A percentile compares a stretch with the other conserved stretches of the same genome.
These are phyloP conservation scores for Diceros bicornis DNA, from an alignment of 2,797 vertebrate genomes.

Conservation along the genomic window DNA sequence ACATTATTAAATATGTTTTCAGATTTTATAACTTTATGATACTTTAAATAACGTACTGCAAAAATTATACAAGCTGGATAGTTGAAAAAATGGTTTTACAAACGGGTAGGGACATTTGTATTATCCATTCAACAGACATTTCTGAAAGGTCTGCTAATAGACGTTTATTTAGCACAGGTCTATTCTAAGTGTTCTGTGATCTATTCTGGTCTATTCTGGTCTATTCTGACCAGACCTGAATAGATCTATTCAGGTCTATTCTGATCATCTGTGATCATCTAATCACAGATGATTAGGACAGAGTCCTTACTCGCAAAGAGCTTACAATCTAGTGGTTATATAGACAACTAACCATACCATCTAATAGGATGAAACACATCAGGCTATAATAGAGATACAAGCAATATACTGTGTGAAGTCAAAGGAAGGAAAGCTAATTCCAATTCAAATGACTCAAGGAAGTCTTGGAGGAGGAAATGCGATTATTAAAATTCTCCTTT, in stretches of 20 bases:
- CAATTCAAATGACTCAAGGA: neutral
- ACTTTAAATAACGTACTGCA: constrained; percentile 9
- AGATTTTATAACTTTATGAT: constrained; percentile 28
- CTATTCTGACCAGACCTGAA: too few relatives aligned
- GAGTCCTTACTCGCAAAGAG: neutral
- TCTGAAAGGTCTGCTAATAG: neutral
- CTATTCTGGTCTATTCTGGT: too few relatives aligned
- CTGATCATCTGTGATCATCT: too few relatives aligned
- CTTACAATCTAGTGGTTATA: neutral
- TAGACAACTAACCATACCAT: neutral
- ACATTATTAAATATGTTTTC: constrained; percentile 36
- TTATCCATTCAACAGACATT: neutral
- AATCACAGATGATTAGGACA: neutral
- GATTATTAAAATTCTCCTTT: neutral
- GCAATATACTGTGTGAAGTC: neutral
- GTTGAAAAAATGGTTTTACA: neutral
- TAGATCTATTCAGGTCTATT: too few relatives aligned
- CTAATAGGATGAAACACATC: neutral
- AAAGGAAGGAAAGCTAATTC: neutral
- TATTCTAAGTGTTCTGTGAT: constrained; percentile 13
- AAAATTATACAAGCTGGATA: constrained; percentile 15
- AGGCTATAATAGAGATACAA: neutral
- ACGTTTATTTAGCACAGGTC: neutral
- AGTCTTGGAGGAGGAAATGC: neutral
- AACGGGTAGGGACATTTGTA: neutral